Base-by-base conservation (phyloP, 2,888 invertebrate genomes). In the Heliconius hortense region DNA sequence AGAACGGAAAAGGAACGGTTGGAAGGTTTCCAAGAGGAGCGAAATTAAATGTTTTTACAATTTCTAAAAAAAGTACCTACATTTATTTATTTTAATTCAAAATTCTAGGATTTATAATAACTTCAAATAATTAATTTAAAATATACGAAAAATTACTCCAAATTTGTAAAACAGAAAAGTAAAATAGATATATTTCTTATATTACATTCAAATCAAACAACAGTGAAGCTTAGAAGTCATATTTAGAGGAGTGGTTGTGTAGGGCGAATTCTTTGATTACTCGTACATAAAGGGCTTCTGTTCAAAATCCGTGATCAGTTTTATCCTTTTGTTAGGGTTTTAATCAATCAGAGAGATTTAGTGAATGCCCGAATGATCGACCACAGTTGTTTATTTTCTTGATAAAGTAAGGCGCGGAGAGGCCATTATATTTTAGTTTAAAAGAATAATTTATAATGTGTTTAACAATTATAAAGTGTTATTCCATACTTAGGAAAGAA, bases 311-410 rank as follows among this genome's bases (percentile, higher is more conserved):
- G 88, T 92, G 92, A 93, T 93, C 93, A 91, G 89, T 87, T 89
- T 90, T 89, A 92, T 91, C 92, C 92, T 89, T 90, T 91, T 93
- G 93, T 93, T 91, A 88, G 88, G 83, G 89, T 89, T 94, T 93
- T 94, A 94, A 94, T 94, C 94, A 94, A 94, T 93, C 94, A 93
- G 86, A 85, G 87, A 87, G 82, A 81, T 81, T 81, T 81, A 67
- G 82, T 81, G 84, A 82, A 82, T 84, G 82, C 80, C 79, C 82
- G 76, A 72, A 78, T 81, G 78, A 73, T 67, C 75, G 79, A 78
- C 75, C 67, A 75, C 76, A 80, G 62, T 75, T 80, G 79, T 74
- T 76, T 76, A 76, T 79, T 76, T 77, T 73, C 74, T 77, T 79
- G 31, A 76, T 67, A 72, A 75, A 62, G 48, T 67, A 60, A 63